A percentile compares a stretch with the other conserved stretches of the same genome.
phyloP scores from a whole-genome alignment of 2,797 vertebrate genomes.

The Scolopax bukidnonensis region DNA sequence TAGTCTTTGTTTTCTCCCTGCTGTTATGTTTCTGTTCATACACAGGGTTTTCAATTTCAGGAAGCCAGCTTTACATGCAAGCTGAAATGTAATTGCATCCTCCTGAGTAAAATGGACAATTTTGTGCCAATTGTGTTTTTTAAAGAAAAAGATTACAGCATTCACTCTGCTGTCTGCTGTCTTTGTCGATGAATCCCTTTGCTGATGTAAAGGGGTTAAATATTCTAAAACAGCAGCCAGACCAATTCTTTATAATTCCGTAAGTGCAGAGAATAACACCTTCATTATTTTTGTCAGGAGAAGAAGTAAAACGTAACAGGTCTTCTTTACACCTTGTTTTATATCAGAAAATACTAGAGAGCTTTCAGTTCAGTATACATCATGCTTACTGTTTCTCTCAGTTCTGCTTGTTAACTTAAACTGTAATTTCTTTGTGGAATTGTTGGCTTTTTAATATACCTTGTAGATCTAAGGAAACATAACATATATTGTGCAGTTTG shows the following conservation, averaged over 20 bases:
- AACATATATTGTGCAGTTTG: not conserved
- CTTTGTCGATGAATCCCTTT: not conserved
- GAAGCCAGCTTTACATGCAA: conserved; percentile 58
- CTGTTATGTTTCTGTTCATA: conserved; percentile 43
- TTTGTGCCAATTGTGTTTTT: conserved; percentile 38
- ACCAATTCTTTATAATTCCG: conserved; percentile 8
- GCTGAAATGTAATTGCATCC: conserved; percentile 50
- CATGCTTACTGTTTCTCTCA: not conserved
- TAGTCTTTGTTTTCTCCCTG: not conserved
- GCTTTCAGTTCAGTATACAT: not conserved
- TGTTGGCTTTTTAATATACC: not conserved
- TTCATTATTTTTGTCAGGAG: not conserved
- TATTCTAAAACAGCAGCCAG: conserved; percentile 13
- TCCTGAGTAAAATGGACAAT: conserved; percentile 53
- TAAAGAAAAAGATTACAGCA: conserved; percentile 50
- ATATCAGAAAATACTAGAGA: not conserved
- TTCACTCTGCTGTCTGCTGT: not conserved
- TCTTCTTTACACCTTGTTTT: not conserved
- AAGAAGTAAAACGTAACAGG: not conserved
- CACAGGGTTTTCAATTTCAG: conserved; percentile 11
- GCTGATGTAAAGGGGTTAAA: conserved; percentile 37
- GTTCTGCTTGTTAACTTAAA: not conserved
- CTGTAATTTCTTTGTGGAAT: not conserved
- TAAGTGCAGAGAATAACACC: not conserved
- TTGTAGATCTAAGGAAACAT: not conserved